These are phyloP conservation scores for Ceratothoa steindachneri DNA, from an alignment of 2,888 invertebrate genomes.

Conservation along the genomic window DNA sequence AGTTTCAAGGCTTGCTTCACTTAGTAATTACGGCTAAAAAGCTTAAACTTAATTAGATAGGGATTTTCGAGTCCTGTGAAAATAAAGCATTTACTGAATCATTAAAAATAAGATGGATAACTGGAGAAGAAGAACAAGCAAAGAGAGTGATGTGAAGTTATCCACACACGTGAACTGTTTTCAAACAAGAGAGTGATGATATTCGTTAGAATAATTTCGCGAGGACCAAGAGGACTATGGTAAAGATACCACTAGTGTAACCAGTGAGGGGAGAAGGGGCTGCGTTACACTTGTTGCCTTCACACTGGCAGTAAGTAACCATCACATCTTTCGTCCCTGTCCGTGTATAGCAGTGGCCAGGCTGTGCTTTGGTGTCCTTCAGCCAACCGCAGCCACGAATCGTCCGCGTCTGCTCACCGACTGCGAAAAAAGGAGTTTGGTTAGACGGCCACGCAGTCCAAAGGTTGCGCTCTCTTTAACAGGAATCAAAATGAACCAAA, in stretches of 20 bases:
- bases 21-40: conserved; percentile 4
- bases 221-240: neutral
- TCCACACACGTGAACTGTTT: neutral
- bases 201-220: neutral
- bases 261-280: conserved; percentile 7
- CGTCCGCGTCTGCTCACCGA: conserved; percentile 17
- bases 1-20: conserved; percentile 4
- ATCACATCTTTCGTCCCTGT: conserved; percentile 44
- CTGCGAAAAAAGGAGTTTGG: neutral
- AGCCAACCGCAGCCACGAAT: conserved; percentile 37
- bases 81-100: neutral
- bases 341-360: conserved; percentile 34
- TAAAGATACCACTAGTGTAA: neutral
- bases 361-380: conserved; percentile 9
- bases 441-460: too few relatives aligned
- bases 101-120: neutral
- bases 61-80: neutral
- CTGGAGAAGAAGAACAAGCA: neutral
- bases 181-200: neutral
- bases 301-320: conserved; percentile 41
- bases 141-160: neutral
- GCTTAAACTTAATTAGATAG: neutral
- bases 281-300: conserved; percentile 28
- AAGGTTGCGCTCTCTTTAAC: too few relatives aligned
- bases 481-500: too few relatives aligned